phyloP scores from a whole-genome alignment of 2,113 vertebrate species.

The Pagrus major region DNA sequence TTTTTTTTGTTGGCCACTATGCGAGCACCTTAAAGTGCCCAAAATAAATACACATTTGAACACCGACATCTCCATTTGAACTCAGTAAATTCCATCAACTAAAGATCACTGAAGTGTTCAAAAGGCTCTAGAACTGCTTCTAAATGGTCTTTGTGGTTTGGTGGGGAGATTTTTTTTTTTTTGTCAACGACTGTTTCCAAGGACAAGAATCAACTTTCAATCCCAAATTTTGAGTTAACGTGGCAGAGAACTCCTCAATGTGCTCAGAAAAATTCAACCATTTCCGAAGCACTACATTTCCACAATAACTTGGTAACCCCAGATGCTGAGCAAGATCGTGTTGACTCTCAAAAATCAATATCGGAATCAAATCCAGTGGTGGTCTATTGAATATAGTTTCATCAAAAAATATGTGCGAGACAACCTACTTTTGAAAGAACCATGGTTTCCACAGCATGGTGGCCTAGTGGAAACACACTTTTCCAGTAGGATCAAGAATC shows the following conservation, averaged over 20 bases:
- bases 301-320: not conserved
- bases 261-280: not conserved
- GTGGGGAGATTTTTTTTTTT: too few relatives aligned
- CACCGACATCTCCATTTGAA: not conserved
- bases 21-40: not conserved
- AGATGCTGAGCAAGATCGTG: too few relatives aligned
- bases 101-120: not conserved
- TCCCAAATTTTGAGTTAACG: not conserved
- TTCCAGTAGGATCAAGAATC: constrained; percentile 45
- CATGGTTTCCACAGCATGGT: constrained; percentile 26
- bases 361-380: not conserved
- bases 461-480: constrained; percentile 31
- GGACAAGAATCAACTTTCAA: not conserved
- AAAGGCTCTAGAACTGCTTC: not conserved
- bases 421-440: constrained; percentile 25
- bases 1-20: not conserved
- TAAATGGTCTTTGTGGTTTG: not conserved
- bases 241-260: not conserved
- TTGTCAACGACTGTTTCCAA: not conserved
- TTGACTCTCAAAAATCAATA: not conserved
- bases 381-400: not conserved
- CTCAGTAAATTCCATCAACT: not conserved
- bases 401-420: constrained; percentile 29
- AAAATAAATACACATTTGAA: not conserved
- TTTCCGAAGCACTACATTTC: not conserved